Percentiles rank a stretch among this genome's conserved stretches.
phyloP scores from a whole-genome alignment of 2,113 vertebrate species.

The Panurus biarmicus region DNA sequence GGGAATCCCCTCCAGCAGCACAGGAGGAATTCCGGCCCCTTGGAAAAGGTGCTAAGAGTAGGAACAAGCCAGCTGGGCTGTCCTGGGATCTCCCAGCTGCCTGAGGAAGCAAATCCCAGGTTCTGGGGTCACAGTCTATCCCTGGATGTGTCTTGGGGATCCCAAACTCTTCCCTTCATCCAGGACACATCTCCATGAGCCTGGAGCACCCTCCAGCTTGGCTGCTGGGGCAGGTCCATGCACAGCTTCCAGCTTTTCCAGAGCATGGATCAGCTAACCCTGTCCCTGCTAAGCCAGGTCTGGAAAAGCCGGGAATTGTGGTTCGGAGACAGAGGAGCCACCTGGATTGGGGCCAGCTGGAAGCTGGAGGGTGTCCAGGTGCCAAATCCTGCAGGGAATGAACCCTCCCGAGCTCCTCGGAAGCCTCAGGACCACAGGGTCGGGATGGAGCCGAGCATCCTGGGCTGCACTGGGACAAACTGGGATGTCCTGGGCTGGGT shows the following conservation, averaged over 20 bases:
- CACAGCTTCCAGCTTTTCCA: not conserved
- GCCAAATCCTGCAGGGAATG: not conserved
- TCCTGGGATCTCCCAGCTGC: not conserved
- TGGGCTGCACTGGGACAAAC: accelerated
- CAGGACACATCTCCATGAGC: not conserved
- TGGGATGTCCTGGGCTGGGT: not conserved
- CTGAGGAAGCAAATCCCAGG: not conserved
- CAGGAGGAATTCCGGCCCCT: not conserved
- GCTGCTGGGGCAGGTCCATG: not conserved
- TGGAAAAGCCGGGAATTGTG: accelerated
- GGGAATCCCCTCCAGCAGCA: not conserved
- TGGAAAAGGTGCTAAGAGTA: not conserved
- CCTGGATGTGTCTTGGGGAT: not conserved
- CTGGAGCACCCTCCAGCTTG: accelerated
- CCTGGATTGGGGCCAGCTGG: accelerated
- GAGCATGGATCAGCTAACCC: not conserved
- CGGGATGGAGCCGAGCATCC: not conserved
- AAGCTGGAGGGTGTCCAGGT: not conserved
- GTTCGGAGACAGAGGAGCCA: accelerated
- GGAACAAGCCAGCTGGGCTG: not conserved
- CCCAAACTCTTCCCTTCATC: not conserved
- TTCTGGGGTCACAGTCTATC: not conserved
- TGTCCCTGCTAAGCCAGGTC: not conserved
- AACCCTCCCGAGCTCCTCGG: not conserved
- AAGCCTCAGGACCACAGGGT: accelerated